A percentile compares a stretch with the other conserved stretches of the same genome.
These are phyloP conservation scores for Eristalis intricaria DNA, from an alignment of 2,888 invertebrate species.

Conservation along the genomic window DNA sequence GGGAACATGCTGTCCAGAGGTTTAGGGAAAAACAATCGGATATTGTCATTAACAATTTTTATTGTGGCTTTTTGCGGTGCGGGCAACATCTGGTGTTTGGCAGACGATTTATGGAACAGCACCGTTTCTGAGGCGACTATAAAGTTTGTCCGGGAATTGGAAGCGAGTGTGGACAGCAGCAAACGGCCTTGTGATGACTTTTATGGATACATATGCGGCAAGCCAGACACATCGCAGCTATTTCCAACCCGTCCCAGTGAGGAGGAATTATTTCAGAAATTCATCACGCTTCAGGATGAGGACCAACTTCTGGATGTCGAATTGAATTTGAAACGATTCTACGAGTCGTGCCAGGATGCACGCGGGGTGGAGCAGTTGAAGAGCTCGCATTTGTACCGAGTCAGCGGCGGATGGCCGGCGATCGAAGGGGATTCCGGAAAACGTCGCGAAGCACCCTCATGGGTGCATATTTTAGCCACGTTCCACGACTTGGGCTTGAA, in stretches of 20 bases:
- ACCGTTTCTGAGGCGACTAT: conserved; percentile 75
- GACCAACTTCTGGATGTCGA: conserved; percentile 77
- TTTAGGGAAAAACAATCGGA: conserved; percentile 33
- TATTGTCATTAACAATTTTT: conserved; percentile 55
- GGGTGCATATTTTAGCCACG: conserved; percentile 76
- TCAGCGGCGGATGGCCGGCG: conserved; percentile 79
- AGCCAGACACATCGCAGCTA: conserved; percentile 72
- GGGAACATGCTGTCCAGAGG: conserved; percentile 41
- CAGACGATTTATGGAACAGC: conserved; percentile 47
- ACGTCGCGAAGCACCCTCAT: conserved; percentile 74
- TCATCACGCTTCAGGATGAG: conserved; percentile 74
- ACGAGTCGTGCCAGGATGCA: conserved; percentile 76
- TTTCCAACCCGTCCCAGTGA: conserved; percentile 74
- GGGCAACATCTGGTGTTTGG: conserved; percentile 4
- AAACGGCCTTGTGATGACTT: conserved; percentile 78
- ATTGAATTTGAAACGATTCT: conserved; percentile 77
- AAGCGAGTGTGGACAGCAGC: conserved; percentile 75
- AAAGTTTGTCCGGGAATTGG: conserved; percentile 76
- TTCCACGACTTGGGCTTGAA: conserved; percentile 79
- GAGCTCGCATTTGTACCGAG: conserved; percentile 76
- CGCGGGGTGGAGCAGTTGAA: conserved; percentile 76
- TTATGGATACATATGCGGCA: conserved; percentile 77
- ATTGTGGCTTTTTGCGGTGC: conserved; percentile 41
- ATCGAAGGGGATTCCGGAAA: conserved; percentile 74
- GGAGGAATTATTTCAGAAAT: conserved; percentile 75